A percentile compares a stretch with the other conserved stretches of the same genome.
Conservation (phyloP, 2,888 invertebrate species). For the Erpobdella octoculata region DNA sequence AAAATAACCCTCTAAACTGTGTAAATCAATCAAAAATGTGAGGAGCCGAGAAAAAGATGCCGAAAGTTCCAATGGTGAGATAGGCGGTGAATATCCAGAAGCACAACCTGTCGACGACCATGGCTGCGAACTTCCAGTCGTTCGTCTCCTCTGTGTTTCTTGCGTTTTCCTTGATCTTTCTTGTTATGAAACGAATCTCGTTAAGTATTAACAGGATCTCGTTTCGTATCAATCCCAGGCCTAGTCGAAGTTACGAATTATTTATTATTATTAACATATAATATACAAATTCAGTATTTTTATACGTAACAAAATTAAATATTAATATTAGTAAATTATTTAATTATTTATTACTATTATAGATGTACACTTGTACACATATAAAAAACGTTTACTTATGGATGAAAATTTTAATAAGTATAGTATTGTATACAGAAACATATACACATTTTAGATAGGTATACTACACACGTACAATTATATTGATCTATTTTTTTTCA, state of each 20-base stretch:
- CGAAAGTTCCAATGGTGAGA: constrained; percentile 35
- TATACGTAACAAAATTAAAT: no score
- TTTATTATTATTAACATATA: neutral
- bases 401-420: no score
- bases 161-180: constrained; percentile 38
- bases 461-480: no score
- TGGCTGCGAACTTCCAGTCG: constrained; percentile 40
- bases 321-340: no score
- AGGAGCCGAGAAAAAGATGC: constrained; percentile 36
- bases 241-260: neutral
- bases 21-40: constrained; percentile 25
- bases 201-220: constrained; percentile 38
- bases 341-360: no score
- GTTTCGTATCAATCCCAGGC: constrained; percentile 25
- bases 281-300: no score
- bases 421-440: no score
- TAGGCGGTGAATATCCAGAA: constrained; percentile 36
- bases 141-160: constrained; percentile 35
- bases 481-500: no score
- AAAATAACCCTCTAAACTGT: neutral
- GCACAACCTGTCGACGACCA: constrained; percentile 38
- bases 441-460: no score
- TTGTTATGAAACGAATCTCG: constrained; percentile 38
- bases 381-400: no score
- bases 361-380: no score